phyloP scores from a whole-genome alignment of 1,140 invertebrate species.

The Drosophila nikananu region DNA sequence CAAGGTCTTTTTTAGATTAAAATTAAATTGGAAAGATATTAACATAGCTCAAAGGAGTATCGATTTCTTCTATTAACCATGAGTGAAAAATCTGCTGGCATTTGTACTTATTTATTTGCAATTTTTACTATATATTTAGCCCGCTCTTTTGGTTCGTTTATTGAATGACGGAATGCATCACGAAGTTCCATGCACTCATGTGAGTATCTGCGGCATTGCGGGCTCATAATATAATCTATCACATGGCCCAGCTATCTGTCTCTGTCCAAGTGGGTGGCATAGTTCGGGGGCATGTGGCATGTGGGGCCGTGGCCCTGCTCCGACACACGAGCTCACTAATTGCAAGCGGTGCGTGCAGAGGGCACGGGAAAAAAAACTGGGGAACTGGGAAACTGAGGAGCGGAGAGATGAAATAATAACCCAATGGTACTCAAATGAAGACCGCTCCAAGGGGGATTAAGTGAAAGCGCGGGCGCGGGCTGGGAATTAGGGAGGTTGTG shows the following conservation, averaged over 20 bases:
- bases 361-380: conserved; percentile 18
- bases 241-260: conserved; percentile 28
- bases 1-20: too few species aligned
- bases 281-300: neutral
- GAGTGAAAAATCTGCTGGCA: neutral
- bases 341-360: conserved; percentile 67
- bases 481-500: conserved; percentile 10
- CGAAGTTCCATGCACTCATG: conserved; percentile 12
- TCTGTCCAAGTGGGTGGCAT: conserved; percentile 3
- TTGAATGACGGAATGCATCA: conserved; percentile 52
- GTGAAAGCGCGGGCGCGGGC: conserved; percentile 19
- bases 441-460: conserved; percentile 51
- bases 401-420: conserved; percentile 45
- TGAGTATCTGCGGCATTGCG: conserved; percentile 8
- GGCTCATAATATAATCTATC: conserved; percentile 46
- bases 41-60: neutral
- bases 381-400: neutral
- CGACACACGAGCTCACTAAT: conserved; percentile 61
- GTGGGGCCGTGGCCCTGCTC: conserved; percentile 11
- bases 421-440: conserved; percentile 61
- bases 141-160: conserved; percentile 46
- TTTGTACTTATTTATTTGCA: conserved; percentile 9
- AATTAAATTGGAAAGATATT: neutral
- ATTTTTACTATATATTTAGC: conserved; percentile 25
- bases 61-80: neutral